A percentile compares a stretch with the other conserved stretches of the same genome.
These are phyloP conservation scores for Paracanthobrama guichenoti DNA, from an alignment of 2,113 vertebrate genomes.

Conservation along the genomic window DNA sequence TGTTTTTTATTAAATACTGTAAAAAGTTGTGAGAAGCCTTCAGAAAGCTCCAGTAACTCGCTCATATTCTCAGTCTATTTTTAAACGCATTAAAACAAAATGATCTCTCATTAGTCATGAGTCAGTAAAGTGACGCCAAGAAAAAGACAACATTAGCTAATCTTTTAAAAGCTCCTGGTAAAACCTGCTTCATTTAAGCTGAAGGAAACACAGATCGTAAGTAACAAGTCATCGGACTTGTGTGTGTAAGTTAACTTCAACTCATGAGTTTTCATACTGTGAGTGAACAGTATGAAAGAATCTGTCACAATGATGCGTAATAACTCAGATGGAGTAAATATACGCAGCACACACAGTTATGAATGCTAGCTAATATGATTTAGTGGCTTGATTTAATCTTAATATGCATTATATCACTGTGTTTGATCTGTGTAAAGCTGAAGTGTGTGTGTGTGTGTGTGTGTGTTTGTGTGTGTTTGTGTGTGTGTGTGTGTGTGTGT, in stretches of 20 bases:
- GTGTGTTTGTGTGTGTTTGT: not conserved
- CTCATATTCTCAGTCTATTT: constrained; percentile 17
- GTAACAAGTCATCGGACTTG: not conserved
- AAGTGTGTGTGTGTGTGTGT: not conserved
- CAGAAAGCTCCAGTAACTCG: not conserved
- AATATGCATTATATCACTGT: not conserved
- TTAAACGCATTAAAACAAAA: not conserved
- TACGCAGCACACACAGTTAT: not conserved
- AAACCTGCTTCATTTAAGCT: constrained; percentile 5
- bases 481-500: not conserved
- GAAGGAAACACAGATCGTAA: not conserved
- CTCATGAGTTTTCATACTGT: too few relatives aligned
- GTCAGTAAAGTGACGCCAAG: not conserved
- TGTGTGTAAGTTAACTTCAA: not conserved
- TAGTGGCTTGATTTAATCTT: not conserved
- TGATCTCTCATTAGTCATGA: not conserved
- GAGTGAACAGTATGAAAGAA: not conserved
- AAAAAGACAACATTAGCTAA: not conserved
- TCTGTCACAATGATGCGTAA: not conserved
- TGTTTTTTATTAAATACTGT: too few relatives aligned
- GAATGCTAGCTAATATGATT: not conserved
- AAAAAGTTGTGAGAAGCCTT: not conserved
- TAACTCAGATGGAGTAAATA: not conserved
- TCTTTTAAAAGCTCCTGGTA: not conserved
- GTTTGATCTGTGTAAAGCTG: not conserved